Base-by-base conservation (phyloP, 2,888 invertebrate genomes). In the Limnephilus auricula region DNA sequence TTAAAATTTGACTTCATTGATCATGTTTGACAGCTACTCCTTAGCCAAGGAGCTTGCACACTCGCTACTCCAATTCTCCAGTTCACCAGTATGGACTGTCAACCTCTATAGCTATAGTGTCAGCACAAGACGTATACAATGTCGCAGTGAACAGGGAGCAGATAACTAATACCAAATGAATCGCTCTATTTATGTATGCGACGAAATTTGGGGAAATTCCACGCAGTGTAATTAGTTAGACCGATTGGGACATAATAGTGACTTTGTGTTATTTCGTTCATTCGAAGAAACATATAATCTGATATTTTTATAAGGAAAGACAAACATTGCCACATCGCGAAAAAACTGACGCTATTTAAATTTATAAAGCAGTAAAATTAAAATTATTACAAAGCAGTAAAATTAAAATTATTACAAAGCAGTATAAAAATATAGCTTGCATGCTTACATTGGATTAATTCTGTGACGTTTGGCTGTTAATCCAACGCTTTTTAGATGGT, bases 1-100 rank as follows among this genome's bases (percentile, higher is more conserved):
- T 90, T 90, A 85, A 90, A 90, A 90, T 86, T 86, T 79, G 79
- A 78, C 78, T 79, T 86, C 90, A 86, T 90, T 85, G 90, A 90
- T 90, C 86, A 90, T 25, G 86, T 90, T 90, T 90, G 90, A 90
- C 86, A 90, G 90, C 84, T 30, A 79, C 37, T 82, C 84, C 83
- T 83, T 37, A 80, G 82, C 82, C 31, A 34, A 9, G 82, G 37
- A 85, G 25, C 34, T 40, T 85, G 85, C 85, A 79, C 79, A 30
- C 30, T 13, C 79, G 18, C 50, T 18, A 18, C 50, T 50, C 15
- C 50, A 50, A 15, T 50, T 50, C 18, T 50, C 50, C 18, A 50
- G 50, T 50, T 50, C 5, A 18, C 50, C 13, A 18, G 50, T 50
- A 50, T 18, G 18, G 50, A 4, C 13, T 65, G 65, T 9, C 65